Base-by-base conservation (phyloP, 2,888 invertebrate species). In the Himalopsyche kuldschensis region DNA sequence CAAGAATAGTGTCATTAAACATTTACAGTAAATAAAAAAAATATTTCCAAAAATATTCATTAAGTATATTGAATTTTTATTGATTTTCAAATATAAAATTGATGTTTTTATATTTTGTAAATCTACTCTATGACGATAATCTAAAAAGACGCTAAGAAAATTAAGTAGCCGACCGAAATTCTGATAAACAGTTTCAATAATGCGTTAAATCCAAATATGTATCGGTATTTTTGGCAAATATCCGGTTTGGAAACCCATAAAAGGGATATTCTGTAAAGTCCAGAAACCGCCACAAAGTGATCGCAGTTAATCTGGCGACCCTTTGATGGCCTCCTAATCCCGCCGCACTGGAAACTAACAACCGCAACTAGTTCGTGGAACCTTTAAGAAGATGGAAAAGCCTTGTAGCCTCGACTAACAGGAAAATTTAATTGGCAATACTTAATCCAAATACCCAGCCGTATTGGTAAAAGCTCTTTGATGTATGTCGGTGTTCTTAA, bases 241-340 rank as follows among this genome's bases (percentile, higher is more conserved):
- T 78, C 69, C 78, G 31, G 82, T 32, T 35, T 35, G 78, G 69
- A 82, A 78, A 82, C 46, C 78, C 82, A 63, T 82, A 78, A 46
- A 82, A 78, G 82, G 78, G 77, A 63, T 63, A 48, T 32, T 27
- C 80, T 41, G 69, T 69, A 15, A 69, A 69, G 69, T 69, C 41
- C 55, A 69, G 55, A 78, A 32, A 63, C 63, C 46, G 46, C 55
- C 78, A 79, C 80, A 84, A 79, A 84, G 77, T 80, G 82, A 84
- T 84, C 82, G 83, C 82, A 79, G 78, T 82, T 85, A 85, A 85
- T 85, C 85, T 84, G 75, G 46, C 79, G 82, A 81, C 83, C 82
- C 85, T 85, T 85, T 85, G 83, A 84, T 80, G 85, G 85, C 85
- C 84, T 85, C 85, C 75, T 79, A 85, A 80, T 82, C 80, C 84